These are phyloP conservation scores for Lypha dubia DNA, from an alignment of 2,888 invertebrate species.

Conservation along the genomic window DNA sequence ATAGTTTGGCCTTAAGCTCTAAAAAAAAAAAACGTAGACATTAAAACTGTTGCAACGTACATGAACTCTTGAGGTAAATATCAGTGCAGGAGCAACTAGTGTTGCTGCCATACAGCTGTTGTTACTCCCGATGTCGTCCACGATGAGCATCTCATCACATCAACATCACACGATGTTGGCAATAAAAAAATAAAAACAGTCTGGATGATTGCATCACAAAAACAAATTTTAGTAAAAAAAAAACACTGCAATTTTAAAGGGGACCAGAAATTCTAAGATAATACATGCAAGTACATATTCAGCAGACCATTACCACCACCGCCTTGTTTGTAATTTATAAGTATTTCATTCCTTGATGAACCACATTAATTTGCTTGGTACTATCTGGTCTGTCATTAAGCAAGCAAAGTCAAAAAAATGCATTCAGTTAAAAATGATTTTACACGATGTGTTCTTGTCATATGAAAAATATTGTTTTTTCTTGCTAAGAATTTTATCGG, in stretches of 20 bases:
- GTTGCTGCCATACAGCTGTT: constrained; percentile 56
- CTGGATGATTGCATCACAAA: constrained; percentile 25
- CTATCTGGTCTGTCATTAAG: constrained; percentile 57
- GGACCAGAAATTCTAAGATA: constrained; percentile 41
- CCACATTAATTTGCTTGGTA: constrained; percentile 30
- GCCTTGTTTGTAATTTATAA: constrained; percentile 54
- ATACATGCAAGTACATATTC: constrained; percentile 53
- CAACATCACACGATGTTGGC: constrained; percentile 60
- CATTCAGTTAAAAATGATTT: neutral
- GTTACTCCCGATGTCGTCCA: constrained; percentile 65
- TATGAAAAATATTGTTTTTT: too few relatives aligned
- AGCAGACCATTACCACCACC: constrained; percentile 65
- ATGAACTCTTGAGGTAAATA: constrained; percentile 36
- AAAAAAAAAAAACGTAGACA: constrained; percentile 58
- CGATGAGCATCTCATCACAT: constrained; percentile 70
- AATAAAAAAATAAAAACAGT: neutral
- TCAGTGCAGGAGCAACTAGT: constrained; percentile 19
- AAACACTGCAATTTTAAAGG: constrained; percentile 79
- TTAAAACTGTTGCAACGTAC: neutral
- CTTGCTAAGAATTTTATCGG: too few relatives aligned
- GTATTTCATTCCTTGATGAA: constrained; percentile 46
- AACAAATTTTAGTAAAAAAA: constrained; percentile 63
- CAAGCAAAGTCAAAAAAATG: constrained; percentile 21
- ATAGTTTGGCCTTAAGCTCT: constrained; percentile 56
- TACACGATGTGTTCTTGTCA: neutral